Percentiles rank a stretch among this genome's conserved stretches.
phyloP scores from a whole-genome alignment of 1,140 invertebrate genomes.

The Temnothorax nylanderi region DNA sequence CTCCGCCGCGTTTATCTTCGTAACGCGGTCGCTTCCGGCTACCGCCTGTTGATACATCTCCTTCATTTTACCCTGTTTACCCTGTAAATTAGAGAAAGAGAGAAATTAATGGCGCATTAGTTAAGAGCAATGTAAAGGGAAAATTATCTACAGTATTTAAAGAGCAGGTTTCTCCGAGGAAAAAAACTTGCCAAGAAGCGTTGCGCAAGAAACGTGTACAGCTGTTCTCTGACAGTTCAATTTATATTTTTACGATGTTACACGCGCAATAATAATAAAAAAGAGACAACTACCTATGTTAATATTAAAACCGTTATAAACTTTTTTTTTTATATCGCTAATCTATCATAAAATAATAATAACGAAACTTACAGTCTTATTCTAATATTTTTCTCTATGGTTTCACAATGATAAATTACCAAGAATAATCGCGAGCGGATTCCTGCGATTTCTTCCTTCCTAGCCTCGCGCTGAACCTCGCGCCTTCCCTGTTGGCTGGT shows the following conservation, averaged over 20 bases:
- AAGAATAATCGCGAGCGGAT: slow-evolving; percentile 93
- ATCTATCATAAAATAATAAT: background rate
- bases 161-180: background rate
- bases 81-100: slow-evolving; percentile 85
- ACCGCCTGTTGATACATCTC: slow-evolving; percentile 96
- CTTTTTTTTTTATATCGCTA: background rate
- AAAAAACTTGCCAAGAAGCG: background rate
- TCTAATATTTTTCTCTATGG: background rate
- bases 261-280: background rate
- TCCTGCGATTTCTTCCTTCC: slow-evolving; percentile 95
- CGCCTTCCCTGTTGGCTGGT: slow-evolving; percentile 87
- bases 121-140: background rate
- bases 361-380: background rate
- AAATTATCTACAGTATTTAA: background rate
- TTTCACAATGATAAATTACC: slow-evolving; percentile 83
- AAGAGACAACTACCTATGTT: background rate
- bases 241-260: slow-evolving; percentile 17
- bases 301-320: slow-evolving; percentile 1
- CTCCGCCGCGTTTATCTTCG: slow-evolving; percentile 87
- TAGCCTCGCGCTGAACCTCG: slow-evolving; percentile 91
- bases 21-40: slow-evolving; percentile 89
- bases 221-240: background rate
- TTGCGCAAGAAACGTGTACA: background rate
- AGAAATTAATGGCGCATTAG: slow-evolving; percentile 17
- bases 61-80: slow-evolving; percentile 95